Base-by-base conservation (phyloP, 1,140 invertebrate genomes). In the Drosophila auraria region DNA sequence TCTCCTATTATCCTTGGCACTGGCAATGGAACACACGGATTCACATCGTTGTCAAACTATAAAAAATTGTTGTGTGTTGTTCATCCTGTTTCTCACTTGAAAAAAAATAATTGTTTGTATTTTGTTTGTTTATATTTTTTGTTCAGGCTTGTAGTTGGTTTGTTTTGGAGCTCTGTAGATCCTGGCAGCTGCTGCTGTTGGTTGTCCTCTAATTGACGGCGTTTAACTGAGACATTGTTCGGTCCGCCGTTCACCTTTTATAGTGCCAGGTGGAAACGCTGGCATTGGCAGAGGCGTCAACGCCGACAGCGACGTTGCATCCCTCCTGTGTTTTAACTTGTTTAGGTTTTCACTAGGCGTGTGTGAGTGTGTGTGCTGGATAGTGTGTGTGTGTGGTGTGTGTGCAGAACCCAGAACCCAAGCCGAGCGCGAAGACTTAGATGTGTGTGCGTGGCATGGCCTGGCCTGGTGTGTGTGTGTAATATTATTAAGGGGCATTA, bases 211-310 rank as follows among this genome's bases (percentile, higher is more conserved):
- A 90, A 92, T 91, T 83, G 81, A 87, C 77, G 89, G 73, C 75
- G 59, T 87, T 87, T 89, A 77, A 91, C 90, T 91, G 86, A 91
- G 86, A 80, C 90, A 87, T 78, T 77, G 84, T 87, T 78, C 74
- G 54, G 61, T 36, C 58, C 57, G 71, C 30, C 70, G 60, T 38
- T 63, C 65, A 50, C 62, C 90, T 91, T 91, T 91, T 91, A 91
- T 91, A 91, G 86, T 78, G 69, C 56, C 73, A 83, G 70, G 59
- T 59, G 66, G 44, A 23, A 30, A 17, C 36, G 25, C 14, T 7
- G 57, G 4, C 47, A 66, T 14, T 51, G 59, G 17, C 54, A 20
- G 33, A 11, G 23, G 3, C 36, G 51, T 27, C 36, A 47, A 4
- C 53, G 47, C 14, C 9, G 72, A 30, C 82, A 62, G 60, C 44